phyloP scores from a whole-genome alignment of 2,797 vertebrate species.

The Harpagifer antarcticus region DNA sequence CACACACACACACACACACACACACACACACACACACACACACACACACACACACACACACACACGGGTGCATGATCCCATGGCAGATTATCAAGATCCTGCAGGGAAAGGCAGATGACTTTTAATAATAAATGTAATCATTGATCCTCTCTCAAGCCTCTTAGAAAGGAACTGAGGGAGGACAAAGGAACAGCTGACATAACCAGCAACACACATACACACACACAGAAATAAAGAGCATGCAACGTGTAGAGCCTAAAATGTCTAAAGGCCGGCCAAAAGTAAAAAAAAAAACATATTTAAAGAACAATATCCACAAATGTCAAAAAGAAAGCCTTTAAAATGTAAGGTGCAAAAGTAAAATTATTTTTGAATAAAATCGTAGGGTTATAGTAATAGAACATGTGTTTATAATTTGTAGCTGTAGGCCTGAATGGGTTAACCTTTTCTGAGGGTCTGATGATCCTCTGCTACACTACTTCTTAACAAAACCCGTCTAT shows the following conservation, averaged over 20 bases:
- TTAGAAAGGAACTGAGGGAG: constrained; percentile 25
- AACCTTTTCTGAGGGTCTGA: constrained; percentile 53
- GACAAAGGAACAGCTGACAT: constrained; percentile 38
- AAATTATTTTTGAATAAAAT: not conserved
- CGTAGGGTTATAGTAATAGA: too few species aligned
- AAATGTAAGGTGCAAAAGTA: not conserved
- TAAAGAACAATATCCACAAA: not conserved
- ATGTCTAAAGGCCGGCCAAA: too few species aligned
- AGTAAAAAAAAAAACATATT: not conserved
- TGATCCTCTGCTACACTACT: constrained; percentile 66
- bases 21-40: too few species aligned
- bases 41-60: too few species aligned
- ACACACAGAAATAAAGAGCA: too few species aligned
- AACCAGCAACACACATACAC: not conserved
- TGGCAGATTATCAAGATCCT: constrained; percentile 62
- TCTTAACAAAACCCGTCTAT: constrained; percentile 60
- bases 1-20: too few species aligned
- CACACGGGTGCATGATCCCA: constrained; percentile 30
- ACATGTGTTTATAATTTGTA: not conserved
- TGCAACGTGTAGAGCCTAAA: too few species aligned
- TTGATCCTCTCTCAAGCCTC: constrained; percentile 61
- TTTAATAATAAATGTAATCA: constrained; percentile 76
- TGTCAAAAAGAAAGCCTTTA: too few species aligned
- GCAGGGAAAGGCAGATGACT: constrained; percentile 60
- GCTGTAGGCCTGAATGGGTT: constrained; percentile 40